phyloP scores from a whole-genome alignment of 2,113 vertebrate species.

The Ahaetulla prasina region DNA sequence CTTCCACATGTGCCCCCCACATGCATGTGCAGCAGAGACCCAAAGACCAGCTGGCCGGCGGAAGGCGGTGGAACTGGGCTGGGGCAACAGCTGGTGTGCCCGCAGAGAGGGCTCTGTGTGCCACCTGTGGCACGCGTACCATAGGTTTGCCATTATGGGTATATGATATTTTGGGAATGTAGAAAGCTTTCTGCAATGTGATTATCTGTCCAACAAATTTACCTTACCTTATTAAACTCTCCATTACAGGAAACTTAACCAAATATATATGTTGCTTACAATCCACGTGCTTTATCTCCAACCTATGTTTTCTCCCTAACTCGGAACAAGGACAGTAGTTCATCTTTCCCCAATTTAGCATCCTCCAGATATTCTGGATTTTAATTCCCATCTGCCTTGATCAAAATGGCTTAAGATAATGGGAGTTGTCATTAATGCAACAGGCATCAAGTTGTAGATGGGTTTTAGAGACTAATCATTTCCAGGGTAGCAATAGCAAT shows the following conservation, averaged over 20 bases:
- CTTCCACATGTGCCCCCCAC: no score
- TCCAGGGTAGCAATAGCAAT: neutral
- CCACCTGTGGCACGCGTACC: no score
- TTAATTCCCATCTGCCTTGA: neutral
- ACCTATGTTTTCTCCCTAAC: neutral
- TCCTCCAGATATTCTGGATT: neutral
- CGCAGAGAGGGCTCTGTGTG: no score
- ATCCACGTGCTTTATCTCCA: neutral
- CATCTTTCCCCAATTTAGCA: neutral
- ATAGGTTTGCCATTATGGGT: no score
- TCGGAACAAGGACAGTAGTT: neutral
- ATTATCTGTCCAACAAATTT: neutral
- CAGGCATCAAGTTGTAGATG: neutral
- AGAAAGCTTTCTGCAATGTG: neutral
- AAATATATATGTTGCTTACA: neutral
- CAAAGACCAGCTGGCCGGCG: no score
- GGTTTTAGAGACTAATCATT: neutral
- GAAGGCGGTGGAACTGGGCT: no score
- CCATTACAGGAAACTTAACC: neutral
- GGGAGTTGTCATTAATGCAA: neutral
- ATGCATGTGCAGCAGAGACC: no score
- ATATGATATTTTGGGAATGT: neutral
- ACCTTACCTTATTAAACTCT: neutral
- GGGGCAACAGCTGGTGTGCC: no score
- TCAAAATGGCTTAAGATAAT: neutral